Percentiles rank a stretch among this genome's conserved stretches.
phyloP scores from a whole-genome alignment of 2,888 invertebrate species.

The Flabesymbios commensalis region DNA sequence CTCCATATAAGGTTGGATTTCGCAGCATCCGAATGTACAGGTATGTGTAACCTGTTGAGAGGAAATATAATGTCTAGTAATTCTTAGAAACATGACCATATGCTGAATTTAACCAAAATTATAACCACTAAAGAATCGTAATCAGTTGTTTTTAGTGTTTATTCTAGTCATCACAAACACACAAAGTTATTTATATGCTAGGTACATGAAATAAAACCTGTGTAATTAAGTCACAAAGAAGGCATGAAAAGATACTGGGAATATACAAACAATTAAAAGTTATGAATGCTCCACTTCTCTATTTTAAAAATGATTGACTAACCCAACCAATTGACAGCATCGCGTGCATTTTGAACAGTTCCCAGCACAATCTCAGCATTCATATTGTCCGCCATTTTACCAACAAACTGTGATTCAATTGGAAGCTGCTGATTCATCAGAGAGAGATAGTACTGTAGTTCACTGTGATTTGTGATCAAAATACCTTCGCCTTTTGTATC shows the following conservation, averaged over 20 bases:
- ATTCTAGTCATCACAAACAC: background rate
- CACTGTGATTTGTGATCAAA: constrained; percentile 97
- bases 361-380: constrained; percentile 98
- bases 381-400: constrained; percentile 92
- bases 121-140: background rate
- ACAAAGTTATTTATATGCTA: background rate
- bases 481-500: constrained; percentile 97
- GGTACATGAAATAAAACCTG: background rate
- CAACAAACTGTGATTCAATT: constrained; percentile 93
- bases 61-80: background rate
- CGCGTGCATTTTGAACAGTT: constrained; percentile 85
- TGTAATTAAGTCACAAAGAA: no score
- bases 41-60: constrained; percentile 79
- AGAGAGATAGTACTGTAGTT: constrained; percentile 96
- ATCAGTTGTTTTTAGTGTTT: background rate
- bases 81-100: background rate
- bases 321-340: constrained; percentile 89
- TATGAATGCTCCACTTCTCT: no score
- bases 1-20: constrained; percentile 86
- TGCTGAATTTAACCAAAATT: background rate
- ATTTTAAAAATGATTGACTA: no score
- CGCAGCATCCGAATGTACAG: constrained; percentile 93
- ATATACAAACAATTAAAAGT: no score
- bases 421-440: constrained; percentile 95
- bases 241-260: no score